A percentile compares a stretch with the other conserved stretches of the same genome.
These are phyloP conservation scores for Cryptocephalus primarius DNA, from an alignment of 2,888 invertebrate genomes.

Conservation along the genomic window DNA sequence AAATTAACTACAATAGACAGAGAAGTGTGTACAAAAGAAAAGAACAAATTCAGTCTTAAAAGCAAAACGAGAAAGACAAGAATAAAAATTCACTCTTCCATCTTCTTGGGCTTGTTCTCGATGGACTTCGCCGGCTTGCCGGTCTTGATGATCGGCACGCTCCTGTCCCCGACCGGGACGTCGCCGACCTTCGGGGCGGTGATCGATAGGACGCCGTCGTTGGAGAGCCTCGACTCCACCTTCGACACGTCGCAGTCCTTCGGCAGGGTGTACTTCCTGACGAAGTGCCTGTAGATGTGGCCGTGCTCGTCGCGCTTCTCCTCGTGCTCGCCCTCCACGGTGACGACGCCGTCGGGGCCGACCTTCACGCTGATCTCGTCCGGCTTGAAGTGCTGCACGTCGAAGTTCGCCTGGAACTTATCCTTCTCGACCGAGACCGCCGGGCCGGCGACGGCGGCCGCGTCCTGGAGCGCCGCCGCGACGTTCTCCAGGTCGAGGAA, in stretches of 20 bases:
- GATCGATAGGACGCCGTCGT: constrained; percentile 10
- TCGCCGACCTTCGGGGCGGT: constrained; percentile 6
- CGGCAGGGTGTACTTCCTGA: constrained; percentile 9
- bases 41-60: not conserved
- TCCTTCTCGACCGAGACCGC: constrained; percentile 5
- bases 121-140: constrained; percentile 7
- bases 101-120: constrained; percentile 1
- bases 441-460: constrained; percentile 1
- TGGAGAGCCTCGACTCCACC: constrained; percentile 9
- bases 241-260: constrained; percentile 7
- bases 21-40: not conserved
- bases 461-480: constrained; percentile 1
- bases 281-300: constrained; percentile 10
- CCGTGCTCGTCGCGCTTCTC: constrained; percentile 12
- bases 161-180: constrained; percentile 3
- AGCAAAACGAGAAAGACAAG: not conserved
- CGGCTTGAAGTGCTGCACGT: constrained; percentile 12
- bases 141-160: constrained; percentile 7
- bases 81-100: not conserved
- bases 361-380: constrained; percentile 11
- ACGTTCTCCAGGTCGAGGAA: constrained; percentile 1
- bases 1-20: not conserved
- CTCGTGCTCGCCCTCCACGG: constrained; percentile 10
- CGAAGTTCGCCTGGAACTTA: constrained; percentile 10
- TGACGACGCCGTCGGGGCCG: constrained; percentile 7